Evolutionary conservation across 2,888 invertebrate genomes (phyloP).

Genomic region (Exephanes ischioxanthus): DNA sequence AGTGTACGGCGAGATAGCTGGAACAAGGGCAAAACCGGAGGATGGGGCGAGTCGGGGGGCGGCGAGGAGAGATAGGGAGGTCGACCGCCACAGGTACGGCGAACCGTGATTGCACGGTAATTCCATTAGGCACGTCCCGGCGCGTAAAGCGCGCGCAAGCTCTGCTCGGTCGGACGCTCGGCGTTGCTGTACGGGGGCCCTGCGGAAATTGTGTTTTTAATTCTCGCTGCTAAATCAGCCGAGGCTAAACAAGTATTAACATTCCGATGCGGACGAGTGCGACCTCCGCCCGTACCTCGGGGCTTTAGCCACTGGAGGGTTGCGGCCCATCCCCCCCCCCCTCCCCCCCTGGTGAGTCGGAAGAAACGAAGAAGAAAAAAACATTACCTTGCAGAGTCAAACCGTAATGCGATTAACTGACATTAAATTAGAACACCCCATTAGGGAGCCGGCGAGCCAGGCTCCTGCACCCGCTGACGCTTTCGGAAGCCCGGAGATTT

Average conservation of each 20-base stretch:
- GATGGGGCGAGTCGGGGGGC: conserved; percentile 35
- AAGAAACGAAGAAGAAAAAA: conserved; percentile 24
- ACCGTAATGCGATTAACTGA: conserved; percentile 78
- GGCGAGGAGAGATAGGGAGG: conserved; percentile 33
- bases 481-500: conserved; percentile 18
- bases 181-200: conserved; percentile 44
- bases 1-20: conserved; percentile 36
- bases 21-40: conserved; percentile 20
- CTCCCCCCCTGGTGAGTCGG: background rate
- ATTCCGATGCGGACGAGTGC: conserved; percentile 73
- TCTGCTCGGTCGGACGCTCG: conserved; percentile 56
- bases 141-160: conserved; percentile 66
- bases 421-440: conserved; percentile 78
- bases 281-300: background rate
- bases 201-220: conserved; percentile 82
- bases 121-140: conserved; percentile 78
- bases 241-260: conserved; percentile 80
- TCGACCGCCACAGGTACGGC: conserved; percentile 64
- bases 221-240: conserved; percentile 80
- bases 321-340: background rate
- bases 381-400: conserved; percentile 67
- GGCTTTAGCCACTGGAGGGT: conserved; percentile 11
- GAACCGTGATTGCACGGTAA: conserved; percentile 79
- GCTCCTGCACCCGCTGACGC: conserved; percentile 51
- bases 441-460: conserved; percentile 71